Evolutionary conservation across 2,113 vertebrate species (phyloP).

Genomic region (Apodemus sylvaticus): DNA sequence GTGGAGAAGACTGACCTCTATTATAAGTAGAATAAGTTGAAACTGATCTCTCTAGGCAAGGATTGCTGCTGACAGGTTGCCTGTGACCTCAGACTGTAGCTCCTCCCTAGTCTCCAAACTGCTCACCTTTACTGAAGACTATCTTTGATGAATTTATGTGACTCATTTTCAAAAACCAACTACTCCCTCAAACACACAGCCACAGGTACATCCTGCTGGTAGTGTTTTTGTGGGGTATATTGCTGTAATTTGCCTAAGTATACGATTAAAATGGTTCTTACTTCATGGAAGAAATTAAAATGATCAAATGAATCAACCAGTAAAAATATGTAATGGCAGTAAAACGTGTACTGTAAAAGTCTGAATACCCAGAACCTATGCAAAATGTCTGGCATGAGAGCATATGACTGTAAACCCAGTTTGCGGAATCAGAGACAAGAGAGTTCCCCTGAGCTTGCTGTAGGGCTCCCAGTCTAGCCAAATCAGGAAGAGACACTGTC

Average conservation of each 20-base stretch:
- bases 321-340: neutral
- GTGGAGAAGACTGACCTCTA: neutral
- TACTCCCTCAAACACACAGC: no score
- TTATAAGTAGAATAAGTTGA: neutral
- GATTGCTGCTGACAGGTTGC: neutral
- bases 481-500: neutral
- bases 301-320: conserved; percentile 17
- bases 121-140: neutral
- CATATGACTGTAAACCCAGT: neutral
- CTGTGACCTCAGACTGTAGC: neutral
- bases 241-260: neutral
- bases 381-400: neutral
- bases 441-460: neutral
- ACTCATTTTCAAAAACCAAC: neutral
- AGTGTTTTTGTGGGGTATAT: neutral
- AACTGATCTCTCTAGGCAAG: neutral
- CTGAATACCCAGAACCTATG: neutral
- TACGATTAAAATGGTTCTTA: neutral
- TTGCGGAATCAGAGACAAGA: neutral
- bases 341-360: neutral
- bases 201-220: neutral
- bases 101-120: neutral
- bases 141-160: neutral
- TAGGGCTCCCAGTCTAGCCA: no score
- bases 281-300: neutral